Percentiles rank a stretch among this genome's conserved stretches.
Evolutionary conservation across 2,113 vertebrate genomes (phyloP).

Genomic region (Holacanthus passer): DNA sequence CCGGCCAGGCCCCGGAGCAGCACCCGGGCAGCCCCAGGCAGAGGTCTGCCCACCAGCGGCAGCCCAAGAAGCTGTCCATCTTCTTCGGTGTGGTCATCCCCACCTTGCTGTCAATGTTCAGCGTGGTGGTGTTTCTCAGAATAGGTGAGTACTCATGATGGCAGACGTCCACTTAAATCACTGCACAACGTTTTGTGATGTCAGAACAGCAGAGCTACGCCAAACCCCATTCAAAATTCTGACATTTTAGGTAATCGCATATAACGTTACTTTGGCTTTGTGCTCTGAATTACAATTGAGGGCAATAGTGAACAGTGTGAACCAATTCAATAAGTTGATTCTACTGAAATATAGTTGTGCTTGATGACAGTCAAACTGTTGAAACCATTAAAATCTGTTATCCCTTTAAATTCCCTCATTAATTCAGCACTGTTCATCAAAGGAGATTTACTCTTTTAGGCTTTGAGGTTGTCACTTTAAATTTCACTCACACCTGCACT

Average conservation of each 20-base stretch:
- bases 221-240: neutral
- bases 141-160: conserved; percentile 85
- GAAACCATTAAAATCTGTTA: neutral
- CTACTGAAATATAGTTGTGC: neutral
- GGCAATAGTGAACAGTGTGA: neutral
- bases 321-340: neutral
- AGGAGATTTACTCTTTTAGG: neutral
- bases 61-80: conserved; percentile 86
- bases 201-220: rapidly evolving
- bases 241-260: neutral
- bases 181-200: neutral
- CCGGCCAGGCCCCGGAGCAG: conserved; percentile 56
- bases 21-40: conserved; percentile 43
- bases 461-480: neutral
- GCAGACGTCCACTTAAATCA: neutral
- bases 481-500: neutral
- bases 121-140: conserved; percentile 91
- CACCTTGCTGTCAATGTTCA: conserved; percentile 94
- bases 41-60: conserved; percentile 30
- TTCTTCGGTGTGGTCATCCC: conserved; percentile 93
- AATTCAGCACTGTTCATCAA: neutral
- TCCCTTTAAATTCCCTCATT: neutral
- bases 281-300: neutral
- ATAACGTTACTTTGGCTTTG: neutral
- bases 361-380: neutral